Evolutionary conservation across 1,140 invertebrate species (phyloP).

Genomic region (Chironomus striatipennis): DNA sequence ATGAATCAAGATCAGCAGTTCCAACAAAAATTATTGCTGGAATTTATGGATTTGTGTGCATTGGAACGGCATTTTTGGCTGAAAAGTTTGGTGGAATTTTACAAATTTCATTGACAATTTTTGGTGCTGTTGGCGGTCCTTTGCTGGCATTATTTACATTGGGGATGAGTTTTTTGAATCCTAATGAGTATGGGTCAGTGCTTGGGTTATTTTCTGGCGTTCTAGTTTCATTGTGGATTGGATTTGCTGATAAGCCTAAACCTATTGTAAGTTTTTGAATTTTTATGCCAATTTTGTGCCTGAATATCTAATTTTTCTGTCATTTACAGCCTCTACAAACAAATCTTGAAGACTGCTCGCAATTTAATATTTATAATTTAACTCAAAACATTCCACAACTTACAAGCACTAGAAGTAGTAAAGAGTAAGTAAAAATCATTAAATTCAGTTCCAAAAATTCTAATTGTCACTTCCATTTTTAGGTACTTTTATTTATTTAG

Average conservation of each 20-base stretch:
- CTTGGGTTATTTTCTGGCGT: slow-evolving; percentile 56
- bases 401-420: neutral
- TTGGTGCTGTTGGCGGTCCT: slow-evolving; percentile 74
- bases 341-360: neutral
- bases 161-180: slow-evolving; percentile 54
- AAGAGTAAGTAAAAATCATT: neutral
- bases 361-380: neutral
- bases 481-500: slow-evolving; percentile 61
- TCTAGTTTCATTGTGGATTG: slow-evolving; percentile 69
- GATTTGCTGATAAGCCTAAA: slow-evolving; percentile 66
- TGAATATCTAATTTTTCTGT: neutral
- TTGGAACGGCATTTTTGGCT: slow-evolving; percentile 59
- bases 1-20: slow-evolving; percentile 34
- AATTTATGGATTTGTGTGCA: slow-evolving; percentile 56
- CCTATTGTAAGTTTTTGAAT: slow-evolving; percentile 40
- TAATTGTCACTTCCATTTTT: neutral
- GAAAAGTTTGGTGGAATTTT: slow-evolving; percentile 63
- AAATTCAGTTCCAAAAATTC: neutral
- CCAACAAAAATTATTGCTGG: slow-evolving; percentile 55
- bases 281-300: neutral
- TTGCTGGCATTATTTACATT: slow-evolving; percentile 67
- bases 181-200: slow-evolving; percentile 49
- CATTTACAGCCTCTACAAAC: neutral
- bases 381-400: neutral
- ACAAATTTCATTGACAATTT: slow-evolving; percentile 65